Conservation (phyloP, 2,888 invertebrate genomes). For the Kuschelorhynchus macadamiae region DNA sequence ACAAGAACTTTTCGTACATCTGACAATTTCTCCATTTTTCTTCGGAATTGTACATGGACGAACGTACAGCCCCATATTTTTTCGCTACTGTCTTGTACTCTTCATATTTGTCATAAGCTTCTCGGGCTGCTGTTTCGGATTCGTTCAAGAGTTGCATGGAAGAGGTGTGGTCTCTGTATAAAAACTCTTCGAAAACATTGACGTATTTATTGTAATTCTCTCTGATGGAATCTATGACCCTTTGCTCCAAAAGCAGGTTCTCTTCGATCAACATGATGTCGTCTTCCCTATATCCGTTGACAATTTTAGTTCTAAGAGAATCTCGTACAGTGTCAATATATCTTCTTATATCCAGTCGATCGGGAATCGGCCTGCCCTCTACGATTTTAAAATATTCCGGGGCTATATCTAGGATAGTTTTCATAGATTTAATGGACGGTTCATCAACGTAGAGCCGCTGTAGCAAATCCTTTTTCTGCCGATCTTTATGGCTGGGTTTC, state of each 20-base stretch:
- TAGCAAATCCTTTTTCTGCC: constrained; percentile 70
- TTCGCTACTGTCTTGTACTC: constrained; percentile 70
- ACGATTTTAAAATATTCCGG: constrained; percentile 77
- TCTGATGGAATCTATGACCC: constrained; percentile 69
- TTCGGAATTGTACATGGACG: constrained; percentile 73
- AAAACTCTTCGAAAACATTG: constrained; percentile 74
- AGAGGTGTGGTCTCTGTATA: constrained; percentile 74
- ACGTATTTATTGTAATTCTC: constrained; percentile 71
- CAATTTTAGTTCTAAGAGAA: constrained; percentile 68
- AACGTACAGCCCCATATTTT: constrained; percentile 65
- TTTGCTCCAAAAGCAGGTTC: constrained; percentile 71
- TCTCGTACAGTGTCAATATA: constrained; percentile 70
- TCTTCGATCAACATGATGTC: constrained; percentile 71
- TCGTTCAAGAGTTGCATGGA: constrained; percentile 72
- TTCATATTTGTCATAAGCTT: constrained; percentile 68
- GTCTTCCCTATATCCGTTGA: constrained; percentile 65
- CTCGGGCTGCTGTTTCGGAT: constrained; percentile 69
- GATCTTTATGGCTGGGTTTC: constrained; percentile 62
- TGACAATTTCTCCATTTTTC: constrained; percentile 76
- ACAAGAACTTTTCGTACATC: constrained; percentile 79
- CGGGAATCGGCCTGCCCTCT: constrained; percentile 73
- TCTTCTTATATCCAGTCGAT: constrained; percentile 73
- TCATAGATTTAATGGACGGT: constrained; percentile 68
- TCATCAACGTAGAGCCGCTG: constrained; percentile 73
- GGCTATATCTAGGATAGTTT: constrained; percentile 76